Conservation (phyloP, 2,888 invertebrate species). For the Pyrochroa serraticornis region DNA sequence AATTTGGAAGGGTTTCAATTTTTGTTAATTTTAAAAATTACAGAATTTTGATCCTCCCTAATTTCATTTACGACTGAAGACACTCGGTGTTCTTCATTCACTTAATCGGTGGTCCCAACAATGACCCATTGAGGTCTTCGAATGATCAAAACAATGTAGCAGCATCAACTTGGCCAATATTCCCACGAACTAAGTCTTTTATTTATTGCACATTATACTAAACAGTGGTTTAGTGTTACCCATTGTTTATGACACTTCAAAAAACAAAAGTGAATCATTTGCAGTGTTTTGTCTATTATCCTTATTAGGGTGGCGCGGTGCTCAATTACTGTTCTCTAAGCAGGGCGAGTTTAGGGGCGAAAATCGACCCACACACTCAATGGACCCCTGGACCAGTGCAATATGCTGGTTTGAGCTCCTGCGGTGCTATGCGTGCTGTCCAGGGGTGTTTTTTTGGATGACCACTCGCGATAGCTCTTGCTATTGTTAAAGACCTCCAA, state of each 20-base stretch:
- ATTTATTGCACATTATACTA: slow-evolving; percentile 51
- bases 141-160: slow-evolving; percentile 48
- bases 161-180: slow-evolving; percentile 36
- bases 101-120: not conserved
- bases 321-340: slow-evolving; percentile 23
- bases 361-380: slow-evolving; percentile 39
- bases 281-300: slow-evolving; percentile 56
- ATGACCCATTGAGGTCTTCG: slow-evolving; percentile 24
- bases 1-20: too few relatives aligned
- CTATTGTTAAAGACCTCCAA: not conserved
- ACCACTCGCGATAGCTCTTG: slow-evolving; percentile 41
- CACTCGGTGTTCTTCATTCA: too few relatives aligned
- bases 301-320: slow-evolving; percentile 39
- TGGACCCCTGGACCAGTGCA: slow-evolving; percentile 35
- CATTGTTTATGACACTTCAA: slow-evolving; percentile 57
- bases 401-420: slow-evolving; percentile 43
- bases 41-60: too few relatives aligned
- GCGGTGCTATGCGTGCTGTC: slow-evolving; percentile 44
- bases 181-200: slow-evolving; percentile 53
- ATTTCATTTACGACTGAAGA: too few relatives aligned
- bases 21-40: too few relatives aligned
- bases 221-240: slow-evolving; percentile 58
- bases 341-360: slow-evolving; percentile 31
- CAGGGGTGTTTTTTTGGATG: slow-evolving; percentile 46
- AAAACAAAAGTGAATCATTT: slow-evolving; percentile 59